These are phyloP conservation scores for Anolis sagrei DNA, from an alignment of 2,113 vertebrate species.

Conservation along the genomic window DNA sequence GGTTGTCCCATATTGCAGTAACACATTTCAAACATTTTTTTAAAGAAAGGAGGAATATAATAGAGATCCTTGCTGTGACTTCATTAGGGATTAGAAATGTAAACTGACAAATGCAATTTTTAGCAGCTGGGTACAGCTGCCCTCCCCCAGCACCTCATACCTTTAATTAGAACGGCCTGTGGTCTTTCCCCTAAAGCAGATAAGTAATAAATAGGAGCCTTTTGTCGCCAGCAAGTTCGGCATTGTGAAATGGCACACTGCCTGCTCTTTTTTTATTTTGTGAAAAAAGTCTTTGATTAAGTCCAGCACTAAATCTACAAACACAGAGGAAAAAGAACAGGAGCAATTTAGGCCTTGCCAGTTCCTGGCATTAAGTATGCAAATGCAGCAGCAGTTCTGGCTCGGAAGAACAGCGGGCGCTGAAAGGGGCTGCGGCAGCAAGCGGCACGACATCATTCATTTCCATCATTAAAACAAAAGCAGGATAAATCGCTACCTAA, in stretches of 20 bases:
- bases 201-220: slow-evolving; percentile 76
- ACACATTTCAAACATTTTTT: not conserved
- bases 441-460: slow-evolving; percentile 78
- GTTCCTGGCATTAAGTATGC: slow-evolving; percentile 79
- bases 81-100: slow-evolving; percentile 68
- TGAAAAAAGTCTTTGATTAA: slow-evolving; percentile 77
- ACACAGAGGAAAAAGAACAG: slow-evolving; percentile 73
- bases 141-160: slow-evolving; percentile 45
- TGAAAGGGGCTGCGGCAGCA: slow-evolving; percentile 73
- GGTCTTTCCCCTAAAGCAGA: slow-evolving; percentile 70
- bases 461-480: slow-evolving; percentile 83
- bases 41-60: not conserved
- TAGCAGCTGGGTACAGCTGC: slow-evolving; percentile 59
- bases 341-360: slow-evolving; percentile 78
- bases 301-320: slow-evolving; percentile 78
- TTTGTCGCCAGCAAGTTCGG: slow-evolving; percentile 74
- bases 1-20: not conserved
- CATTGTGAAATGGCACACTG: slow-evolving; percentile 75
- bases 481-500: slow-evolving; percentile 79
- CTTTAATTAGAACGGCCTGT: slow-evolving; percentile 72
- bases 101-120: slow-evolving; percentile 60
- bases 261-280: slow-evolving; percentile 59
- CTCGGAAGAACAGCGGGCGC: slow-evolving; percentile 77
- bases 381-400: slow-evolving; percentile 76
- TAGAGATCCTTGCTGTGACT: slow-evolving; percentile 39